Evolutionary conservation across 2,797 vertebrate species (phyloP).

Genomic region (Hypotaenidia philippensis): DNA sequence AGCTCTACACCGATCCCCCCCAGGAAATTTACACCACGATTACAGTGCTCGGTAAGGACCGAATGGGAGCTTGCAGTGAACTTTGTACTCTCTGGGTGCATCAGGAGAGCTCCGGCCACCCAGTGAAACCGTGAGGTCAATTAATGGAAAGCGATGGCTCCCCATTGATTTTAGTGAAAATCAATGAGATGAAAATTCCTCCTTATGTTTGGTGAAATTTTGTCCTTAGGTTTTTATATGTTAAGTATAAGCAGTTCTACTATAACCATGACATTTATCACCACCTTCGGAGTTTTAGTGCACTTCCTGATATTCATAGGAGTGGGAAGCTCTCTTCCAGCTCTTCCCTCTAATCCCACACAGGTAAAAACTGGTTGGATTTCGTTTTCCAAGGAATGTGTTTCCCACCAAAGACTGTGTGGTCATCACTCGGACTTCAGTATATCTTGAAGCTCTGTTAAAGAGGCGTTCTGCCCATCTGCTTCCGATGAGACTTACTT

Average conservation of each 20-base stretch:
- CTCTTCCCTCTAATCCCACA: not conserved
- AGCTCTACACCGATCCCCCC: slow-evolving; percentile 97
- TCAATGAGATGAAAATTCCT: not conserved
- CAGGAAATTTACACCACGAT: slow-evolving; percentile 97
- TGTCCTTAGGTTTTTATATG: slow-evolving; percentile 34
- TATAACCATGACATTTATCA: slow-evolving; percentile 33
- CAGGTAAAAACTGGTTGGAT: not conserved
- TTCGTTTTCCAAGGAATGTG: not conserved
- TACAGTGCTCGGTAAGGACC: slow-evolving; percentile 91
- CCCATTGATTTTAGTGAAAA: too few species aligned
- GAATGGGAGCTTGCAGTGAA: fast-evolving
- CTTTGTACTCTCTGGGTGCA: fast-evolving
- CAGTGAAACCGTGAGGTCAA: too few species aligned
- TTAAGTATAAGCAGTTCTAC: slow-evolving; percentile 58
- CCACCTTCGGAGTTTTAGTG: slow-evolving; percentile 28
- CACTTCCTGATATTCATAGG: not conserved
- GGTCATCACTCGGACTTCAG: fast-evolving
- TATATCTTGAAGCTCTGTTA: fast-evolving
- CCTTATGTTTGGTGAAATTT: slow-evolving; percentile 69
- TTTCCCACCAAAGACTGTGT: fast-evolving
- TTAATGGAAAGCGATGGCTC: too few species aligned
- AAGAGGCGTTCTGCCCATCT: not conserved
- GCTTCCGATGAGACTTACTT: fast-evolving
- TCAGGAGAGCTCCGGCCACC: too few species aligned
- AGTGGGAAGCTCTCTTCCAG: not conserved